Evolutionary conservation across 2,888 invertebrate genomes (phyloP), one percentile per base, ranked within the genome.

Genomic region (Spilosoma lubricipeda): DNA sequence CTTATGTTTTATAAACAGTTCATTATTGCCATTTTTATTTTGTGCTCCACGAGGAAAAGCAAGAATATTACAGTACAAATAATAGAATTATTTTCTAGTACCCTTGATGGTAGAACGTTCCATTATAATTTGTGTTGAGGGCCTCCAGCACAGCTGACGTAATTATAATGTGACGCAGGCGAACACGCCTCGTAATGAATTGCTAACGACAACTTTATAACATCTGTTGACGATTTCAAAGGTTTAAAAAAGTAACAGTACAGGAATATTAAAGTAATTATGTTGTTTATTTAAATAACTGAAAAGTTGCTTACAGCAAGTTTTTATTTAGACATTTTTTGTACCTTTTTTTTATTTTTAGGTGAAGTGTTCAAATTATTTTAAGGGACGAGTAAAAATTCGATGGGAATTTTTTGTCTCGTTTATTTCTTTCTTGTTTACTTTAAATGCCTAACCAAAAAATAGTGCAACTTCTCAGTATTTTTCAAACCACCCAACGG

Each of bases 101-200:
- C 67, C 45, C 68, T 30, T 67, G 36, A 36, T 56, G 56, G 36
- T 2, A 56, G 52, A 52, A 52, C n/a, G 36, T 59, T 52, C 52
- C 33, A 68, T 68, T 68, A 68, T 33, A 68, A 36, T 68, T 68
- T 52, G 52, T 68, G 68, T 9, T 52, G 36, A 68, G 48, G 23
- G 33, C 23, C 30, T 68, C 48, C 20, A 48, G 33, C 48, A 13
- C 52, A 52, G 33, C 52, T 70, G 70, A 70, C 59, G 56, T 70
- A n/a, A 70, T 70, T 59, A 70, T 70, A 27, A 70, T 59, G 56
- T 56, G 56, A 9, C n/a, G 39, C 45, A 56, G 69, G 11, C 27
- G 23, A 27, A 68, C 33, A 23, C n/a, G 39, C 56, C 27, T 70
- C n/a, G 39, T 70, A 70, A 70, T 59, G 70, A 39, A 70, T 59